These are phyloP conservation scores for Nyctereutes procyonoides DNA, from an alignment of 2,113 vertebrate genomes.

Conservation along the genomic window DNA sequence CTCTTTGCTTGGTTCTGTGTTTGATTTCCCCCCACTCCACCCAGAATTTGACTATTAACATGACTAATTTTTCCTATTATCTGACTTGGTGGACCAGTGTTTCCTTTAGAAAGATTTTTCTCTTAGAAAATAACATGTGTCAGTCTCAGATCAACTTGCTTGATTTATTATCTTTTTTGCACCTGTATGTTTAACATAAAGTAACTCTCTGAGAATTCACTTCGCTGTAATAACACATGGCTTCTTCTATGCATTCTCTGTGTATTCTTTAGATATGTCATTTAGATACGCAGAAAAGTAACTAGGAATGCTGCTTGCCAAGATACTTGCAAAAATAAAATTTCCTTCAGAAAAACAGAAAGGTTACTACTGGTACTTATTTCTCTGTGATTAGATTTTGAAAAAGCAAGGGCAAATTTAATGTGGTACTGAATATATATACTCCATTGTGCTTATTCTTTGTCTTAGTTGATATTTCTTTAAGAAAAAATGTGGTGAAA, in stretches of 20 bases:
- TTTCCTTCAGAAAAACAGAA: conserved; percentile 41
- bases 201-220: conserved; percentile 6
- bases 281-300: conserved; percentile 7
- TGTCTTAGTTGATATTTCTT: conserved; percentile 41
- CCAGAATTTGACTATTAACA: conserved; percentile 62
- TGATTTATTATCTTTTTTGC: neutral
- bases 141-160: conserved; percentile 56
- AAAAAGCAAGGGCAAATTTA: conserved; percentile 40
- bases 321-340: conserved; percentile 29
- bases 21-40: conserved; percentile 27
- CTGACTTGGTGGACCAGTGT: conserved; percentile 25
- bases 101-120: conserved; percentile 47
- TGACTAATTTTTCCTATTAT: conserved; percentile 65
- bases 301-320: neutral
- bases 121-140: neutral
- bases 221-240: neutral
- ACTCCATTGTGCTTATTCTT: neutral
- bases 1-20: conserved; percentile 77
- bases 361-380: neutral
- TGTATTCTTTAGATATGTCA: neutral
- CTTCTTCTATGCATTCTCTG: neutral
- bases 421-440: conserved; percentile 7
- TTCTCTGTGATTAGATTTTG: conserved; percentile 48
- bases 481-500: conserved; percentile 53
- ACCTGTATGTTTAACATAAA: conserved; percentile 48